Evolutionary conservation across 2,888 invertebrate species (phyloP), one percentile per base, ranked within the genome.

Genomic region (Acheta domesticus): DNA sequence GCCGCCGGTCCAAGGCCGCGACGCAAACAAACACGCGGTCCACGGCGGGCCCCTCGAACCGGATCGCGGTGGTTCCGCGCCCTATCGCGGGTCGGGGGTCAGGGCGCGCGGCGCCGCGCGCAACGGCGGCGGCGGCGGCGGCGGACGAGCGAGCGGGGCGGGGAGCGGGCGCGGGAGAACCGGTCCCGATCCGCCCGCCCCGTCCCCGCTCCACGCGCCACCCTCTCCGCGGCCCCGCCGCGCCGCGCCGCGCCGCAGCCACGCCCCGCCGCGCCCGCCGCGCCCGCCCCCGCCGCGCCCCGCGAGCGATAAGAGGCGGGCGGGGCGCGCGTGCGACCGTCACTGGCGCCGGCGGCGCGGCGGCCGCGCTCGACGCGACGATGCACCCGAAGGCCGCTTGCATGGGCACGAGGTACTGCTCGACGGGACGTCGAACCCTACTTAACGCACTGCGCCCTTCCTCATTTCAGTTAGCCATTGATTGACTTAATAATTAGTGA

Each of bases 11-110:
- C 21, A 75, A 75, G 49, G 49, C 20, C 75, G 75, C 74, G 20
- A 49, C 36, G 75, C 48, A 74, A 16, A 75, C 49, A 50, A 75
- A 75, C 36, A 75, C 19, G 76, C 23, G 49, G 49, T 23, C 20
- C 16, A 48, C 12, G 49, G 50, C 12, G 49, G 19, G 12, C 11
- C 11, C n/a, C 49, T 50, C 49, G 50, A 79, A 12, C 77, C 79
- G 77, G 77, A 76, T 79, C 21, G 48, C 76, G 48, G 76, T 74
- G 73, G 79, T 79, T 77, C n/a, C 20, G 21, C 23, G 23, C 74
- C 74, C 76, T 76, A 73, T 62, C 62, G 62, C 62, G n/a, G 78
- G 74, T 74, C 5, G 20, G 48, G 78, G 48, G 78, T 78, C 78
- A 48, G 78, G 48, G 78, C 74, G 62, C 76, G 50, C 20, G n/a